Evolutionary conservation across 2,888 invertebrate genomes (phyloP).

Genomic region (Ditula angustiorana): DNA sequence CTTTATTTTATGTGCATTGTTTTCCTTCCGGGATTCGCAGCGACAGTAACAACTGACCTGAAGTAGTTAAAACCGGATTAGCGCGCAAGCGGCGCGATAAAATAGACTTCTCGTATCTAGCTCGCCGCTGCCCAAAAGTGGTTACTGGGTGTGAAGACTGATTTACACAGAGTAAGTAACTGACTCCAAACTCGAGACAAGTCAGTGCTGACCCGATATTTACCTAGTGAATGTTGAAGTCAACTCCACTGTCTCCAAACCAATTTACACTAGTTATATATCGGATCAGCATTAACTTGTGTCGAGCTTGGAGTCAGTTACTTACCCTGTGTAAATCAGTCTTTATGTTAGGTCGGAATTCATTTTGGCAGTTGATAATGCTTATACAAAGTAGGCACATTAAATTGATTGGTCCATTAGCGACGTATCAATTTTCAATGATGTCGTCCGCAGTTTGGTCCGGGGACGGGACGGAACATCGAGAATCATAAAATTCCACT

Average conservation of each 20-base stretch:
- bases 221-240: too few species aligned
- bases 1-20: conserved; percentile 13
- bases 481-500: conserved; percentile 9
- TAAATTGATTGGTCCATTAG: conserved; percentile 55
- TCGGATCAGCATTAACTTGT: too few species aligned
- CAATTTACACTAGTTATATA: too few species aligned
- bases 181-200: too few species aligned
- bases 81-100: conserved; percentile 40
- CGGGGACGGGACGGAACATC: conserved; percentile 3
- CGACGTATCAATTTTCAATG: conserved; percentile 53
- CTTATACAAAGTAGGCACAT: conserved; percentile 53
- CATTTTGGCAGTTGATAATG: conserved; percentile 34
- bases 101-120: conserved; percentile 50
- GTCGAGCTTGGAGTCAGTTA: too few species aligned
- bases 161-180: too few species aligned
- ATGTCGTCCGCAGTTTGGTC: conserved; percentile 39
- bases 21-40: conserved; percentile 21
- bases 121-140: conserved; percentile 44
- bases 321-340: too few species aligned
- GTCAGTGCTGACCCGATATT: too few species aligned
- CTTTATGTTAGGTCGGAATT: conserved; percentile 42
- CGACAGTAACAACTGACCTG: conserved; percentile 32
- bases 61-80: conserved; percentile 43
- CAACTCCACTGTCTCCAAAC: too few species aligned
- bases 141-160: conserved; percentile 50